Evolutionary conservation across 2,888 invertebrate species (phyloP), one percentile per base, ranked within the genome.

Genomic region (Scaptomyza caliginosa): DNA sequence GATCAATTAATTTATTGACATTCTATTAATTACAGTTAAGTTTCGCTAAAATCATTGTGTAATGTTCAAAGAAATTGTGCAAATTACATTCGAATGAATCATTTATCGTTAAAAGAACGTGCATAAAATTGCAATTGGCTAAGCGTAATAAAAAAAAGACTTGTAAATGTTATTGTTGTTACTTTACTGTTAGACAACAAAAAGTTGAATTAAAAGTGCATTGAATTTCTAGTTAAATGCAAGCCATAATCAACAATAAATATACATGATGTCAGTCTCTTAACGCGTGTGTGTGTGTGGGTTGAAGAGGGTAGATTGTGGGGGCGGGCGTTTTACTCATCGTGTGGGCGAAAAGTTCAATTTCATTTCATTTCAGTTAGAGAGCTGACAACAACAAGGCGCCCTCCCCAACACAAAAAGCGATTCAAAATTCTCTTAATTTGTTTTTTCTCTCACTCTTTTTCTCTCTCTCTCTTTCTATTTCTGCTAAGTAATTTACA

Each of bases 171-270:
- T 52, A 19, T 50, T 36, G 38, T 26, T 45, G 24, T 32, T 39
- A 2, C 42, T 73, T 83, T 66, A 86, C 86, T 69, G 81, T 71
- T 77, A 80, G 43, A 55, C 67, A 46, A 82, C 76, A 64, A 82
- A 74, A 64, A 75, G 67, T 76, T 76, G 76, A 69, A 88, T 82
- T 78, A 63, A 74, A 85, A 85, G 79, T 86, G 86, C 87, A 81
- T 81, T 66, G 65, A 57, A 66, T 67, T 77, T 75, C 74, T 42
- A 84, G 59, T 42, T 66, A 63, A 76, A 79, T 67, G 80, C 77
- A 57, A 56, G 57, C 67, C 48, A 71, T 65, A 76, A 63, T 63
- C 51, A 74, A 64, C 63, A 81, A 74, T 75, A 70, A 75, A 63
- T 59, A 75, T 86, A 64, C 66, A 82, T 87, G 82, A 82, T 87